These are phyloP conservation scores for Trichoplusia ni DNA, from an alignment of 1,140 invertebrate genomes.

Conservation along the genomic window DNA sequence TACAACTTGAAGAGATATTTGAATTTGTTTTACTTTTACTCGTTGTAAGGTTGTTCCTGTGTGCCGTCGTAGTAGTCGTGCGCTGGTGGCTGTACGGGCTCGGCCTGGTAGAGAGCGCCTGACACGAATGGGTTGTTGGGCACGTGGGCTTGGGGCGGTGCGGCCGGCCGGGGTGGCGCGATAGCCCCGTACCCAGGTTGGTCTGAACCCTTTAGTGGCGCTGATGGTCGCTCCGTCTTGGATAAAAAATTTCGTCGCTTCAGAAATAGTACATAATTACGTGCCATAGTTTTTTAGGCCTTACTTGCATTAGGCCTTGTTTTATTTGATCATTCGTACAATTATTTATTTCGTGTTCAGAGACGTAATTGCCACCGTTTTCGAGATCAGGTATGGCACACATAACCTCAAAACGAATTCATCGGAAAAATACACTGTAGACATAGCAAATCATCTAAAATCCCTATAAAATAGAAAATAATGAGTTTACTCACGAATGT, in stretches of 20 bases:
- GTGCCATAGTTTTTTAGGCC: too few species aligned
- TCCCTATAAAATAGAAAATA: background rate
- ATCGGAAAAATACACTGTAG: too few species aligned
- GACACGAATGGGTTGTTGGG: slow-evolving; percentile 85
- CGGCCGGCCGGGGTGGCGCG: slow-evolving; percentile 58
- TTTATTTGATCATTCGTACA: too few species aligned
- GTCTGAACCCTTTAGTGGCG: slow-evolving; percentile 60
- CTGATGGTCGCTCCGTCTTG: slow-evolving; percentile 69
- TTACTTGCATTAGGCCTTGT: too few species aligned
- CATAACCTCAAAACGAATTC: too few species aligned
- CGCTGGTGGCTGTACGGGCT: slow-evolving; percentile 84
- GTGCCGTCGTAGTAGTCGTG: slow-evolving; percentile 80
- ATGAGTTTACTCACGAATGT: slow-evolving; percentile 79
- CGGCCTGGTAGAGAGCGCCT: slow-evolving; percentile 74
- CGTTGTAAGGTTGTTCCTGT: slow-evolving; percentile 4
- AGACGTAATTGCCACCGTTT: too few species aligned
- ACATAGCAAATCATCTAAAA: too few species aligned
- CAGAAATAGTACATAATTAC: too few species aligned
- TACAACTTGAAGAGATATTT: background rate
- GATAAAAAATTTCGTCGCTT: too few species aligned
- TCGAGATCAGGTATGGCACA: too few species aligned
- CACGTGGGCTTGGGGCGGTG: slow-evolving; percentile 73
- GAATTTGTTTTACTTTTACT: background rate
- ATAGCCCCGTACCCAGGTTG: slow-evolving; percentile 80
- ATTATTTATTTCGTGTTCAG: too few species aligned